phyloP scores from a whole-genome alignment of 2,888 invertebrate genomes.

The Apotomis turbidana region DNA sequence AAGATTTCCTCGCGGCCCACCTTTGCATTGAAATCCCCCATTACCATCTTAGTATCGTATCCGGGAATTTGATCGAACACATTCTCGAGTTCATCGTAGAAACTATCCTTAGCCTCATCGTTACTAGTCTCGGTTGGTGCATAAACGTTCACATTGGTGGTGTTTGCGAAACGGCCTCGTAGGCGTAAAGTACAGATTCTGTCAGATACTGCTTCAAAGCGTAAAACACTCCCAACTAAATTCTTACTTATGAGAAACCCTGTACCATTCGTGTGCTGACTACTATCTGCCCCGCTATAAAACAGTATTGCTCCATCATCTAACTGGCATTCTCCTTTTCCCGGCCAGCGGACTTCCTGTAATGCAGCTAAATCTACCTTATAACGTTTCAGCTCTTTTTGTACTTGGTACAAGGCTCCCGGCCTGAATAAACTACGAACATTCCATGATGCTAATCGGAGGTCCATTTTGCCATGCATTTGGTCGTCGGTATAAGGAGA shows the following conservation, averaged over 20 bases:
- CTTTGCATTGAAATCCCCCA: too few relatives aligned
- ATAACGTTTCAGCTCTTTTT: not conserved
- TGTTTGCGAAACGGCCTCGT: slow-evolving; percentile 29
- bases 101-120: too few relatives aligned
- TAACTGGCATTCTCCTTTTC: slow-evolving; percentile 28
- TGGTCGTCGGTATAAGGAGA: too few relatives aligned
- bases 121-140: slow-evolving; percentile 36
- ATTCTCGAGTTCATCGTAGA: too few relatives aligned
- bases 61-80: too few relatives aligned
- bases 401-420: not conserved
- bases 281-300: slow-evolving; percentile 24
- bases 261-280: slow-evolving; percentile 21
- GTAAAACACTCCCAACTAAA: slow-evolving; percentile 8
- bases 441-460: slow-evolving; percentile 2
- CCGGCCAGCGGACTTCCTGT: slow-evolving; percentile 30
- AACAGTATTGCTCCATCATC: slow-evolving; percentile 18
- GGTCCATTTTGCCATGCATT: not conserved
- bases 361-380: not conserved
- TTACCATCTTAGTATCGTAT: too few relatives aligned
- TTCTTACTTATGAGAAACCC: slow-evolving; percentile 27
- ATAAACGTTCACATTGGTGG: slow-evolving; percentile 34
- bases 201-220: slow-evolving; percentile 36
- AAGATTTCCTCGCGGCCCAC: too few relatives aligned
- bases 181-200: slow-evolving; percentile 35
- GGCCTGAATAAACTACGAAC: not conserved